These are phyloP conservation scores for Drosophila pseudotalamancana DNA, from an alignment of 2,888 invertebrate genomes.

Conservation along the genomic window DNA sequence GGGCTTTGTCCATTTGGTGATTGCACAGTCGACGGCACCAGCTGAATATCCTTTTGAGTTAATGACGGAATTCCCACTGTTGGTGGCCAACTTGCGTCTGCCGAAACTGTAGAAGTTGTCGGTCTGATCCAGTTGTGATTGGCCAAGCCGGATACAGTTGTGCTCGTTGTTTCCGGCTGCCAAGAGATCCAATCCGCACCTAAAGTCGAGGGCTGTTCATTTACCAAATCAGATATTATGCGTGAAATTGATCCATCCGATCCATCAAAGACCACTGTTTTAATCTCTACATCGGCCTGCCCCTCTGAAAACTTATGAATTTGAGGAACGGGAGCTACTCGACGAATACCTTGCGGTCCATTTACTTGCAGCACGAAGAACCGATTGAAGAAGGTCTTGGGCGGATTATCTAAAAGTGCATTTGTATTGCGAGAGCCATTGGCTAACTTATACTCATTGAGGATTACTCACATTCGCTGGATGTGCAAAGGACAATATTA, in stretches of 20 bases:
- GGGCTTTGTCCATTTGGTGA: background rate
- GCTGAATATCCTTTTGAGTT: background rate
- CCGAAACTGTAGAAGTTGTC: background rate
- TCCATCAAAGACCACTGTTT: slow-evolving; percentile 20
- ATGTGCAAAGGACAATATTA: slow-evolving; percentile 38
- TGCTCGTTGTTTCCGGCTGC: background rate
- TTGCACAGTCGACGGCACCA: background rate
- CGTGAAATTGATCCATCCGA: background rate
- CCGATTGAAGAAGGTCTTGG: slow-evolving; percentile 50
- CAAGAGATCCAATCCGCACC: background rate
- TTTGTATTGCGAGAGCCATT: background rate
- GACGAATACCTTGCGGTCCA: background rate
- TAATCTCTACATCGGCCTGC: slow-evolving; percentile 22
- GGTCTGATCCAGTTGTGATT: background rate
- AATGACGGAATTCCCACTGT: background rate
- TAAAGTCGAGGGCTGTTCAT: background rate
- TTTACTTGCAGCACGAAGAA: slow-evolving; percentile 35
- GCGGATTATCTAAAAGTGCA: slow-evolving; percentile 34
- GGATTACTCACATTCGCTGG: slow-evolving; percentile 58
- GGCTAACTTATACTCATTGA: background rate
- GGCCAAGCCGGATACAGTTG: background rate
- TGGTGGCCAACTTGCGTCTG: background rate
- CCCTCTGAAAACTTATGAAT: slow-evolving; percentile 6
- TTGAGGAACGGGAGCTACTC: background rate
- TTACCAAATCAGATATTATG: background rate